Conservation (phyloP, 2,888 invertebrate species). For the Cerceris rybyensis region DNA sequence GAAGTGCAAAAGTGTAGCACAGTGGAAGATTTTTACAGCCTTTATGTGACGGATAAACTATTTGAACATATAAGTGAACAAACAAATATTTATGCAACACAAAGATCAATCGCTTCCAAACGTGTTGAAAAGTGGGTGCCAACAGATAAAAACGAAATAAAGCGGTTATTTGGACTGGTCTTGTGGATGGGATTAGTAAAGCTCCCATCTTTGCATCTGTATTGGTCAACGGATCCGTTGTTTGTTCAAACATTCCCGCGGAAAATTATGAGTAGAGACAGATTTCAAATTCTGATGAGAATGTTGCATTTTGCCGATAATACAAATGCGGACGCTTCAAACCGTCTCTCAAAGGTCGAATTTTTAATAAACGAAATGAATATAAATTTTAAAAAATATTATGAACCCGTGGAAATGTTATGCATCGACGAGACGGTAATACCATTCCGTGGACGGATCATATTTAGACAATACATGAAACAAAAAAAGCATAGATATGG, state of each 20-base stretch:
- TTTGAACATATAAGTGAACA: slow-evolving; percentile 18
- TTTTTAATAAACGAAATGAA: slow-evolving; percentile 17
- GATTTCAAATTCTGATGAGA: slow-evolving; percentile 23
- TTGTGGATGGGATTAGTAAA: slow-evolving; percentile 20
- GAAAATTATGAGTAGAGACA: slow-evolving; percentile 17
- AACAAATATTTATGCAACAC: slow-evolving; percentile 22
- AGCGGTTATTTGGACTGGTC: slow-evolving; percentile 16
- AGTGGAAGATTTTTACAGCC: slow-evolving; percentile 11
- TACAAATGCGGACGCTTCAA: slow-evolving; percentile 18
- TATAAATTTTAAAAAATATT: slow-evolving; percentile 37
- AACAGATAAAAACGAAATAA: slow-evolving; percentile 21
- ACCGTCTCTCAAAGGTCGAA: slow-evolving; percentile 27
- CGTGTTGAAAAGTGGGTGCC: slow-evolving; percentile 14
- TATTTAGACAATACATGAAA: slow-evolving; percentile 64
- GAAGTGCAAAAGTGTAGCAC: slow-evolving; percentile 17
- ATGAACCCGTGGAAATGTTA: slow-evolving; percentile 59
- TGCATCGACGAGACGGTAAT: slow-evolving; percentile 68
- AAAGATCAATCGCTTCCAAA: slow-evolving; percentile 13
- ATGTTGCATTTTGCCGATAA: slow-evolving; percentile 31
- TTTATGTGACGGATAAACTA: slow-evolving; percentile 8
- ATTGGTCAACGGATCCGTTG: slow-evolving; percentile 8
- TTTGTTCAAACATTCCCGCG: slow-evolving; percentile 10
- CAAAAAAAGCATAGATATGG: slow-evolving; percentile 67
- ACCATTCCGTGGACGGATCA: slow-evolving; percentile 64
- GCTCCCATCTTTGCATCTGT: slow-evolving; percentile 15